Evolutionary conservation across 2,797 vertebrate genomes (phyloP), one percentile per base, ranked within the genome.

Genomic region (Lophius americanus): DNA sequence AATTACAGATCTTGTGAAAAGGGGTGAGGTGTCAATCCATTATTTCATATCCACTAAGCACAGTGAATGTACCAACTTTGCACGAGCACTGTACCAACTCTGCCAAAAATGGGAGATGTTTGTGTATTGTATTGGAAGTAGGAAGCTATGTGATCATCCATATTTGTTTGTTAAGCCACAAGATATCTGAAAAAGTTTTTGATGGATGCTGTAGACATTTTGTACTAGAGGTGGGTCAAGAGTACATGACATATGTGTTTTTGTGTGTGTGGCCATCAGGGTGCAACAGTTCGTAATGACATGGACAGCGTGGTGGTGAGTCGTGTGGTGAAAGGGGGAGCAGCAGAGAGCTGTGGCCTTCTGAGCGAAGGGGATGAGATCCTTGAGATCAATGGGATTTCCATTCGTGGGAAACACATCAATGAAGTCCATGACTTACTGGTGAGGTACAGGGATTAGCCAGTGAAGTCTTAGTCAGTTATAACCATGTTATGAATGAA

Each of bases 391-490:
- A 98, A 98, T 36, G 95, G 96, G 53, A 89, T 96, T 76, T 90
- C 96, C 44, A 95, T 99, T 63, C 95, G 96, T 42, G 97, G 97
- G 41, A 98, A 96, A 89, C 96, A 96, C 60, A 94, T 99, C 86
- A 98, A 98, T 85, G 96, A 98, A 70, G 96, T 99, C 74, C 97
- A 98, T 61, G 95, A 98, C 76, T 86, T 98, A 67, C 85, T 99
- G 94, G 97, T 98, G 73, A 87, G 79, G 37, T 46, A 2, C 42
- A 53, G 9, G 4, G 9, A 0, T 10, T 36, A 6, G 50, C 8
- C 6, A 35, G 7, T 11, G 7, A 6, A 48, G 7, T 60, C 12
- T 56, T 11, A 1, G 56, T 60, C 12, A n/a, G 48, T 14, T n/a
- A 47, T 9, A 33, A 37, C 63, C 0, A 32, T 49, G 9, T 9